phyloP scores from a whole-genome alignment of 2,797 vertebrate species.

The Mico argentatus region DNA sequence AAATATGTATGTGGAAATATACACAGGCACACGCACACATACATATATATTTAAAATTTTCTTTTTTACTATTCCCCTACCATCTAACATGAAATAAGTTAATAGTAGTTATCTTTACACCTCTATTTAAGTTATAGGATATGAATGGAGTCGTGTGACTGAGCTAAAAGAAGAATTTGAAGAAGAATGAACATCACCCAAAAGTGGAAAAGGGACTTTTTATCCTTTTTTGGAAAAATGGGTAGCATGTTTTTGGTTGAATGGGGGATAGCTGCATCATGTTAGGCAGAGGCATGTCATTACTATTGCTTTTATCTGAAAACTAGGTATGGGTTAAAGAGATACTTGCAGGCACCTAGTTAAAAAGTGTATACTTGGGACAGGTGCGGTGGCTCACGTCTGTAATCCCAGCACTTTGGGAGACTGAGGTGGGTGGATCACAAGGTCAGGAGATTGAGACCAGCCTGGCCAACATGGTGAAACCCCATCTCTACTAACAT shows the following conservation, averaged over 20 bases:
- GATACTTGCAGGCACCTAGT: neutral
- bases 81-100: neutral
- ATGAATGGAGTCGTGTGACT: neutral
- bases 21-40: too few species aligned
- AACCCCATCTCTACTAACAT: neutral
- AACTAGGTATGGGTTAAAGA: neutral
- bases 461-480: neutral
- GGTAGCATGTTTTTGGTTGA: neutral
- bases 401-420: neutral
- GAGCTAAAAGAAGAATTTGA: neutral
- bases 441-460: neutral
- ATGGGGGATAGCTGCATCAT: neutral
- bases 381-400: fast-evolving
- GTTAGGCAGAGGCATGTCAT: neutral
- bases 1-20: neutral
- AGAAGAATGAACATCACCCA: neutral
- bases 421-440: neutral
- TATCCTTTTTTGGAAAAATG: neutral
- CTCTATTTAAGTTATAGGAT: neutral
- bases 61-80: neutral
- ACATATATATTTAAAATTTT: neutral
- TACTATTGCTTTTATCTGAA: neutral
- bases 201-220: neutral
- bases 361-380: neutral
- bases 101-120: neutral